phyloP scores from a whole-genome alignment of 2,113 vertebrate genomes.

The Furnarius figulus region DNA sequence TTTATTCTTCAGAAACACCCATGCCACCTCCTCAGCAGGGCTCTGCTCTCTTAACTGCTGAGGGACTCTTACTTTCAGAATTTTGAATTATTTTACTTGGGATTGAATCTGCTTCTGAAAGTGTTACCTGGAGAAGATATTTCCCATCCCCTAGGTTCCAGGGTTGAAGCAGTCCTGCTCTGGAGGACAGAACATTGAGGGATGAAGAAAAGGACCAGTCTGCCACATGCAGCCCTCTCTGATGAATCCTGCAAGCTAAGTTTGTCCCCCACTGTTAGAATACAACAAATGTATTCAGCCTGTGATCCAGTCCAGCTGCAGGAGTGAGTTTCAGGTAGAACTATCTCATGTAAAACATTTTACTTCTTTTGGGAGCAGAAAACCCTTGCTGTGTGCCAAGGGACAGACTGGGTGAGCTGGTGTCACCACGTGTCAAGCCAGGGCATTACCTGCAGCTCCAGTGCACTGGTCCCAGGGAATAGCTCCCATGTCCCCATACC shows the following conservation, averaged over 20 bases:
- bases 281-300: neutral
- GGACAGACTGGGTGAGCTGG: neutral
- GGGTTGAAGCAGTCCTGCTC: neutral
- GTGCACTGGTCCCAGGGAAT: neutral
- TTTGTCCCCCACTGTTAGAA: neutral
- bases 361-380: neutral
- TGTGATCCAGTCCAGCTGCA: neutral
- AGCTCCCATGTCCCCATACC: fast-evolving
- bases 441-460: neutral
- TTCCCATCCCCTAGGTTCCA: neutral
- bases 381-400: neutral
- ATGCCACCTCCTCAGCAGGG: neutral
- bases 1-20: slow-evolving; percentile 38
- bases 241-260: neutral
- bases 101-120: neutral
- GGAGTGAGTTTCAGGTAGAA: neutral
- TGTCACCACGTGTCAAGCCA: neutral
- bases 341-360: neutral
- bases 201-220: neutral
- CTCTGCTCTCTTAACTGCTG: neutral
- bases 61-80: neutral
- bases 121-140: neutral
- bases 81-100: neutral
- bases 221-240: neutral
- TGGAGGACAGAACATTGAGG: neutral